Conservation (phyloP, 2,888 invertebrate genomes). For the Seira ritae region DNA sequence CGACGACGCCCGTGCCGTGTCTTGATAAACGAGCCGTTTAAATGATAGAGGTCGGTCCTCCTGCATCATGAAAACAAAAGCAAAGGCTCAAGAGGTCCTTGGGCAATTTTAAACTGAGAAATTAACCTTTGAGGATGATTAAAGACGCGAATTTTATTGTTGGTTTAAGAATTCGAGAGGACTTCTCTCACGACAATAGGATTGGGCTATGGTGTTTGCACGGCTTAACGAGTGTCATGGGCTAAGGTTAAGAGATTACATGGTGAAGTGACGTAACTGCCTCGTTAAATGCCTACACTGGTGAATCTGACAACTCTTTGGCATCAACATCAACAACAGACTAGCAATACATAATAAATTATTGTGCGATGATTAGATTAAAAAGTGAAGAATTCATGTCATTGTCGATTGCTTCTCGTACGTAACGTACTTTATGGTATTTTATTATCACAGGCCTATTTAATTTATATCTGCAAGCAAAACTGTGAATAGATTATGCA, state of each 20-base stretch:
- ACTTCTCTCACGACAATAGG: neutral
- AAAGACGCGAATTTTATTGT: conserved; percentile 2
- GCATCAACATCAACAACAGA: neutral
- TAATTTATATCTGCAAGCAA: conserved; percentile 3
- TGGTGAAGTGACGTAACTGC: neutral
- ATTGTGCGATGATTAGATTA: conserved; percentile 30
- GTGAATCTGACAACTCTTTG: conserved; percentile 2
- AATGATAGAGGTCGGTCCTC: no score
- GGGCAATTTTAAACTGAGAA: neutral
- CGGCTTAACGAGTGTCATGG: conserved; percentile 29
- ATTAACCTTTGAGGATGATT: conserved; percentile 4
- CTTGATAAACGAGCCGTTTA: no score
- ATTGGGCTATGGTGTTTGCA: neutral
- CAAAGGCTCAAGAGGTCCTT: no score
- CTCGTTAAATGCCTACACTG: neutral
- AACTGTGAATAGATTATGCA: no score
- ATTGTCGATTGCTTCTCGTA: conserved; percentile 51
- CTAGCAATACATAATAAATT: conserved; percentile 10
- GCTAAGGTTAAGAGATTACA: conserved; percentile 43
- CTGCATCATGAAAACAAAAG: no score
- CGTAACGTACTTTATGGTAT: neutral
- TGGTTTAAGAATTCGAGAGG: neutral
- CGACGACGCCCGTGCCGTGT: no score
- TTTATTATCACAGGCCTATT: conserved; percentile 46
- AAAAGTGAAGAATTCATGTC: conserved; percentile 52